Percentiles rank a stretch among this genome's conserved stretches.
Evolutionary conservation across 2,888 invertebrate species (phyloP).

Genomic region (Melieria picta): DNA sequence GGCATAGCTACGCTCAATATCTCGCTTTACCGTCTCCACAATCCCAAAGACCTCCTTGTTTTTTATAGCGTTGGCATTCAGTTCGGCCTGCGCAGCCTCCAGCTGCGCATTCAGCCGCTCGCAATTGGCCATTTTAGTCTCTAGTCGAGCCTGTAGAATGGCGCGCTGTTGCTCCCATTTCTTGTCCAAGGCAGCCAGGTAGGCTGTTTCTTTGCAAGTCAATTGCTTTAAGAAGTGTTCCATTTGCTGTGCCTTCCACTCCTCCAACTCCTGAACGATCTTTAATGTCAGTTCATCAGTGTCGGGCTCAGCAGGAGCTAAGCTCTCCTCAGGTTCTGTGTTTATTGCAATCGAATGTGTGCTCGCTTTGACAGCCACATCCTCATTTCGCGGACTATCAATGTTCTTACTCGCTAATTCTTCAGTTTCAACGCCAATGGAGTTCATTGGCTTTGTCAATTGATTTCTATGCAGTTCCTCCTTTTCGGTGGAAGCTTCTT

Average conservation of each 20-base stretch:
- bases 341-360: not conserved
- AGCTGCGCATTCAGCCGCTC: slow-evolving; percentile 39
- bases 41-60: slow-evolving; percentile 24
- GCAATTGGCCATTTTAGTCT: slow-evolving; percentile 34
- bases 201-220: slow-evolving; percentile 70
- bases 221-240: slow-evolving; percentile 72
- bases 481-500: slow-evolving; percentile 14
- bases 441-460: not conserved
- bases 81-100: slow-evolving; percentile 33
- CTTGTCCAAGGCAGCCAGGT: slow-evolving; percentile 68
- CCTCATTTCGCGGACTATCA: too few relatives aligned
- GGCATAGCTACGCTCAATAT: slow-evolving; percentile 43
- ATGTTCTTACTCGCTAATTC: not conserved
- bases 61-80: slow-evolving; percentile 25
- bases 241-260: slow-evolving; percentile 78
- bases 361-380: not conserved
- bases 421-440: slow-evolving; percentile 12
- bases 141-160: slow-evolving; percentile 33
- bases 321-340: not conserved
- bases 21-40: slow-evolving; percentile 20
- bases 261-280: slow-evolving; percentile 75
- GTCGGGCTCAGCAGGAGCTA: not conserved
- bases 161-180: slow-evolving; percentile 70
- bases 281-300: slow-evolving; percentile 65
- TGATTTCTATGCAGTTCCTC: not conserved